Evolutionary conservation across 2,113 vertebrate genomes (phyloP).

Genomic region (Bos javanicus): DNA sequence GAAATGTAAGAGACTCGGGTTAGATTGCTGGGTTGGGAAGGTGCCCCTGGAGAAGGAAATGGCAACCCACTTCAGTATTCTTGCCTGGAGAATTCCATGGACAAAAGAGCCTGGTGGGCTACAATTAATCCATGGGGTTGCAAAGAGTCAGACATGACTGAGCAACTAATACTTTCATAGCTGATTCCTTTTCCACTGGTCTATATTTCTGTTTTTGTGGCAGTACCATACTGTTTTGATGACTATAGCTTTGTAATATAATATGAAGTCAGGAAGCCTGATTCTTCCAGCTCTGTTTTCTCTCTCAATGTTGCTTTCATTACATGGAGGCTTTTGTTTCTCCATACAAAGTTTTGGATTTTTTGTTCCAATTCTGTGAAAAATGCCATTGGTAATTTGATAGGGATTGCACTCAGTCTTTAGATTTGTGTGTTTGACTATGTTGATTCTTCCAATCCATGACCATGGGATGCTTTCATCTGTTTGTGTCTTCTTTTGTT

Average conservation of each 20-base stretch:
- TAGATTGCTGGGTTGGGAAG: fast-evolving
- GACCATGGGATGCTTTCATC: neutral
- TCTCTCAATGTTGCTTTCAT: neutral
- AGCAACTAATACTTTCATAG: neutral
- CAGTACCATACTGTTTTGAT: neutral
- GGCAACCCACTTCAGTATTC: neutral
- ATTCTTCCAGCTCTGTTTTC: neutral
- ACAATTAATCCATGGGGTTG: neutral
- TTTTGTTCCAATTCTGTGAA: neutral
- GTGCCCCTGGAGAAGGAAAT: neutral
- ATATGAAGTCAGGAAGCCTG: neutral
- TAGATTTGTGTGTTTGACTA: neutral
- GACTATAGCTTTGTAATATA: neutral
- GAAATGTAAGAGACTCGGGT: neutral
- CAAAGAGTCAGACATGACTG: neutral
- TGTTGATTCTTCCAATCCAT: neutral
- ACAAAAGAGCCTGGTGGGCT: neutral
- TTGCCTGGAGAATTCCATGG: neutral
- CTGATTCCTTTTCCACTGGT: neutral
- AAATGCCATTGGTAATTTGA: neutral
- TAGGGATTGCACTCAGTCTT: neutral
- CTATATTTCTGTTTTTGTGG: neutral
- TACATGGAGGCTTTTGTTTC: neutral
- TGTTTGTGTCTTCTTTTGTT: neutral
- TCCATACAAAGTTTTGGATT: neutral